phyloP scores from a whole-genome alignment of 2,113 vertebrate genomes.

The Malurus alboscapulatus region DNA sequence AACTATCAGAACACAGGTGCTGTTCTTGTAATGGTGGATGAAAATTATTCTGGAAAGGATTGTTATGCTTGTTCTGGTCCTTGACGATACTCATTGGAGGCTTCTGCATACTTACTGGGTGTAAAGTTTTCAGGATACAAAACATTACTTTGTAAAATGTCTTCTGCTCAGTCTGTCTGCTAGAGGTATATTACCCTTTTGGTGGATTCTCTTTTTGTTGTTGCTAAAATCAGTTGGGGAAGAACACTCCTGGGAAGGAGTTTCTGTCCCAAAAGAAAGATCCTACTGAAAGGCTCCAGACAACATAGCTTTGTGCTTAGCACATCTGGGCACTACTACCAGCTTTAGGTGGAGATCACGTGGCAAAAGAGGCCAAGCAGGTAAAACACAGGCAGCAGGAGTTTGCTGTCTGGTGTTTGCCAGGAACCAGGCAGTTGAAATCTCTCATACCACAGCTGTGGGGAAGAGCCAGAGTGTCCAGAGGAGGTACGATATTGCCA shows the following conservation, averaged over 20 bases:
- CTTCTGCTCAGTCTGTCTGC: background rate
- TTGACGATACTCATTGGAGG: background rate
- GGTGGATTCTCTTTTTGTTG: background rate
- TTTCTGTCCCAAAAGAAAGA: background rate
- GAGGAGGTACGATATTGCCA: background rate
- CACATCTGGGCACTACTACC: background rate
- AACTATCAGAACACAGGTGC: background rate
- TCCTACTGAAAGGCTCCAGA: background rate
- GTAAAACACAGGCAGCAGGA: background rate
- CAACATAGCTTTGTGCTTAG: background rate
- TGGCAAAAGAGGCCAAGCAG: background rate
- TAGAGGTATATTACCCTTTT: background rate
- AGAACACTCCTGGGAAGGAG: background rate
- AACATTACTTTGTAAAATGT: background rate
- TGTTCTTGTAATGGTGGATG: background rate
- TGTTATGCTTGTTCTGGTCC: background rate
- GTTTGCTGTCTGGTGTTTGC: slow-evolving; percentile 22
- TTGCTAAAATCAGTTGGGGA: background rate
- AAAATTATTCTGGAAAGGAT: background rate
- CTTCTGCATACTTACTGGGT: background rate
- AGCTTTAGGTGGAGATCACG: background rate
- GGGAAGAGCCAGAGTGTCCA: background rate
- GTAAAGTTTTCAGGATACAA: background rate
- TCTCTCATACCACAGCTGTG: background rate
- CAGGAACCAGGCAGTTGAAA: background rate